Evolutionary conservation across 2,797 vertebrate species (phyloP).

Genomic region (Pithecia hirsuta): DNA sequence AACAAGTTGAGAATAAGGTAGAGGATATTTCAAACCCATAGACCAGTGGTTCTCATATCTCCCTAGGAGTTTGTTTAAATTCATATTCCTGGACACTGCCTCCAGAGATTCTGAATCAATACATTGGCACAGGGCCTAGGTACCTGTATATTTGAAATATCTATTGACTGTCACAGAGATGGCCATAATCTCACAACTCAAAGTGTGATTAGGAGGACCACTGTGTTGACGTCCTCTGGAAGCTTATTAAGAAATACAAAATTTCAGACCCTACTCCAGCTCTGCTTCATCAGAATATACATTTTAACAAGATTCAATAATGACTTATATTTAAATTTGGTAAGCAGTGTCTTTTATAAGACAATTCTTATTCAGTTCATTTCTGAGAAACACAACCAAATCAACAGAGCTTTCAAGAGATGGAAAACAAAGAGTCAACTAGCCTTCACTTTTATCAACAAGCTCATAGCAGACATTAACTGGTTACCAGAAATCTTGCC

Average conservation of each 20-base stretch:
- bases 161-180: background rate
- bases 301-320: slow-evolving; percentile 49
- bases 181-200: background rate
- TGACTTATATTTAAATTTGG: slow-evolving; percentile 42
- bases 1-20: slow-evolving; percentile 11
- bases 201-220: background rate
- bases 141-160: slow-evolving; percentile 26
- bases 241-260: slow-evolving; percentile 43
- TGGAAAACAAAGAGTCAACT: background rate
- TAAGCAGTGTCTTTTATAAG: slow-evolving; percentile 30
- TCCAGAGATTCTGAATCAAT: slow-evolving; percentile 23
- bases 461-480: slow-evolving; percentile 17
- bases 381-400: slow-evolving; percentile 23
- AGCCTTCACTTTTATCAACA: slow-evolving; percentile 35
- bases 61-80: background rate
- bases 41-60: slow-evolving; percentile 2
- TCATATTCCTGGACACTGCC: background rate
- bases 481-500: slow-evolving; percentile 13
- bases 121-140: background rate
- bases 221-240: background rate
- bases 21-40: background rate
- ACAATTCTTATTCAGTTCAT: background rate
- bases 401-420: slow-evolving; percentile 32
- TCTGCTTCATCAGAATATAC: slow-evolving; percentile 5
- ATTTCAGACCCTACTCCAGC: background rate